Evolutionary conservation across 2,113 vertebrate species (phyloP).

Genomic region (Dipodomys stephensi): DNA sequence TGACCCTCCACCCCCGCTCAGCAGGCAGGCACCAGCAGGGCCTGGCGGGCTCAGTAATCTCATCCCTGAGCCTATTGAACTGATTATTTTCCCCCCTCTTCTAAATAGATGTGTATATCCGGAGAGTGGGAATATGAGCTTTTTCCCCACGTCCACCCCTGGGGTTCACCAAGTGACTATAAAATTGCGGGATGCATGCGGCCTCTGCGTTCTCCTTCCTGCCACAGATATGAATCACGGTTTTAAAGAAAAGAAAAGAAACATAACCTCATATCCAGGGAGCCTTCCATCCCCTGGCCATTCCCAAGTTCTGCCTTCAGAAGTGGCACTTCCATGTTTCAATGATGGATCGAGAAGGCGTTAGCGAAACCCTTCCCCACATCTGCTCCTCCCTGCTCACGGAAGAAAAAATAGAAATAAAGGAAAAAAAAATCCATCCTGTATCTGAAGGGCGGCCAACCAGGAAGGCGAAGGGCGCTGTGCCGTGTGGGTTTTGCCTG

Average conservation of each 20-base stretch:
- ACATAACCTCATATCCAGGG: neutral
- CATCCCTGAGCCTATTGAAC: slow-evolving; percentile 63
- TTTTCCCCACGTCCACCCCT: slow-evolving; percentile 54
- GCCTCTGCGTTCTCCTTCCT: slow-evolving; percentile 65
- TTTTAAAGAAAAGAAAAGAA: slow-evolving; percentile 32
- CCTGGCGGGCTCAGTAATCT: slow-evolving; percentile 57
- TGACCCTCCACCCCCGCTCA: slow-evolving; percentile 67
- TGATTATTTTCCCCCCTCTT: neutral
- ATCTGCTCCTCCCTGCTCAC: slow-evolving; percentile 11
- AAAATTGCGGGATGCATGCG: slow-evolving; percentile 53
- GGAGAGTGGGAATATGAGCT: slow-evolving; percentile 64
- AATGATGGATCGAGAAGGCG: slow-evolving; percentile 29
- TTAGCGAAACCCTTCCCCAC: neutral
- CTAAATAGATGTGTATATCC: slow-evolving; percentile 45
- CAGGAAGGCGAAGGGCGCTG: neutral
- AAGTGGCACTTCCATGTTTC: slow-evolving; percentile 37
- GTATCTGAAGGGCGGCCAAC: neutral
- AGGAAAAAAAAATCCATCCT: neutral
- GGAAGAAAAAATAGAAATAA: neutral
- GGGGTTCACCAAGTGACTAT: slow-evolving; percentile 52
- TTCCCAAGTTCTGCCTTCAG: neutral
- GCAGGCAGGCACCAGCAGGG: slow-evolving; percentile 69
- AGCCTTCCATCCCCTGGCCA: slow-evolving; percentile 53
- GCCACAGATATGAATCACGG: slow-evolving; percentile 27
- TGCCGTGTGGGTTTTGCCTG: neutral